Base-by-base conservation (phyloP, 2,888 invertebrate genomes). In the Iselma pallidipennis region DNA sequence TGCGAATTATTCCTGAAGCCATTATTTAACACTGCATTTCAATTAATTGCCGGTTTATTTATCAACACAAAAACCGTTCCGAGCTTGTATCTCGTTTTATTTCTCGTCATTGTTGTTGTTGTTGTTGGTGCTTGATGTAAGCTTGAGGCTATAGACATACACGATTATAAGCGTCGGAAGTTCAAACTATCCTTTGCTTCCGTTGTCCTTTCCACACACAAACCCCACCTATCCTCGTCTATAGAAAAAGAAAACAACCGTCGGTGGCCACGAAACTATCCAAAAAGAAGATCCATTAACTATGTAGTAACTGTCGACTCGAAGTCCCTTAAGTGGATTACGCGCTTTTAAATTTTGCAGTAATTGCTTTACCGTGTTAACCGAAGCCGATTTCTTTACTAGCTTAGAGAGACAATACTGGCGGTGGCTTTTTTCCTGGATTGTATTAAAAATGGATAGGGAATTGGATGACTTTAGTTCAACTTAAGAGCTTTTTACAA, bases 271-370 rank as follows among this genome's bases (percentile, higher is more conserved):
- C 37, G 16, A 31, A 37, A 37, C 37, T n/a, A n/a, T 16, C 14
- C 5, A 16, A 16, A 16, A 37, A n/a, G 42, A 61, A 68, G 66
- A 70, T 71, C 74, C 74, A 74, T 75, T 74, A 75, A 75, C 75
- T 72, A 74, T 72, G 72, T 72, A 68, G 65, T 57, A 37, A 70
- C 70, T 60, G 63, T 54, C 66, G 59, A 65, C 65, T 50, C 69
- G 68, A 69, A 73, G 70, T 74, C 77, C 75, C 76, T 71, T 77
- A 77, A 78, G 78, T 77, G 77, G 78, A 74, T 74, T 62, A 62
- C 48, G 58, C 31, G 45, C 55, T 62, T 62, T 62, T 62, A 74
- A 78, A 78, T 76, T 74, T 75, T 76, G 70, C 73, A 74, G 76
- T 76, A 76, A 76, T 76, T 76, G 77, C 75, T 76, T 76, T 73